phyloP scores from a whole-genome alignment of 2,113 vertebrate genomes.

The Actenoides lindsayi region DNA sequence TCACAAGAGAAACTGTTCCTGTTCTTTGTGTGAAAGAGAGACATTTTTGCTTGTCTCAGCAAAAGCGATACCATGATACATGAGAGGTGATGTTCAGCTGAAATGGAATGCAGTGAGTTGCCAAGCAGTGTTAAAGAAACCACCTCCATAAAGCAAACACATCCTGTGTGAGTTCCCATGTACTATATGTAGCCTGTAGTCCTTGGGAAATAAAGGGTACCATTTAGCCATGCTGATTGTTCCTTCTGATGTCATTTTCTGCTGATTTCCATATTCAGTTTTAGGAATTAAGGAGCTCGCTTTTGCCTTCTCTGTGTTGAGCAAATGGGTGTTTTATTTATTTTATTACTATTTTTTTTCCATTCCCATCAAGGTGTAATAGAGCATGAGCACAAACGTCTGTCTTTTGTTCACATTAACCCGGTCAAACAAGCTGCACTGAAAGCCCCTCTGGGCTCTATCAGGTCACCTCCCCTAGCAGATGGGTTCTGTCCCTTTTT shows the following conservation, averaged over 20 bases:
- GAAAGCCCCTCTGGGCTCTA: not conserved
- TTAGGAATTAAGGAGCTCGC: not conserved
- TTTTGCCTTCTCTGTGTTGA: not conserved
- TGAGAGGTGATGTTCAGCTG: not conserved
- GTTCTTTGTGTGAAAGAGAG: not conserved
- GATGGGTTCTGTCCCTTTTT: not conserved
- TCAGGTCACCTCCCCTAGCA: not conserved
- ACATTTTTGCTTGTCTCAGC: not conserved
- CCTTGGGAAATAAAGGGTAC: not conserved
- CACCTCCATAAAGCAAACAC: not conserved
- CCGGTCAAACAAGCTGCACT: not conserved
- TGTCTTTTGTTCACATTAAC: not conserved
- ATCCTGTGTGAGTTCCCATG: fast-evolving
- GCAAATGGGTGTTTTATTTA: not conserved
- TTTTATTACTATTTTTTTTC: not conserved
- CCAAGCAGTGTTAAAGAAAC: not conserved
- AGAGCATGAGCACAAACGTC: not conserved
- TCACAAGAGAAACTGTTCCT: not conserved
- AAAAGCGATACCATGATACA: not conserved
- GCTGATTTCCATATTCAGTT: not conserved
- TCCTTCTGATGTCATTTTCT: not conserved
- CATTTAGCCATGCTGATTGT: not conserved
- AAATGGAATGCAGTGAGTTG: not conserved
- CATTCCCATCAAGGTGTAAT: not conserved
- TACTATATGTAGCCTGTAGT: not conserved